phyloP scores from a whole-genome alignment of 2,888 invertebrate species.

The Cephus sareptanus region DNA sequence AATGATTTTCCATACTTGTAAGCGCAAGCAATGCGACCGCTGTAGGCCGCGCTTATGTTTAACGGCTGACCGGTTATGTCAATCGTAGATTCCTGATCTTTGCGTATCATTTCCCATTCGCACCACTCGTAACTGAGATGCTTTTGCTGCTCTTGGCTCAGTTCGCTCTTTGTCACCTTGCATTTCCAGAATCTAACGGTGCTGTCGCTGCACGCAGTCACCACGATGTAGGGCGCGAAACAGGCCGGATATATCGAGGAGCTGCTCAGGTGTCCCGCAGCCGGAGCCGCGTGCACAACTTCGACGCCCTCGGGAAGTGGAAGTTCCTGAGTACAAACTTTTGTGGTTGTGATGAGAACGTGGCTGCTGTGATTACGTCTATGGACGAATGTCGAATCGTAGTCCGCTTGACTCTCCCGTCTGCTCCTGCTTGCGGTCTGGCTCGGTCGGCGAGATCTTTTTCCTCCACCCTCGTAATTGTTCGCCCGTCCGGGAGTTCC shows the following conservation, averaged over 20 bases:
- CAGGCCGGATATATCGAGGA: constrained; percentile 99
- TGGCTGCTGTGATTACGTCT: constrained; percentile 67
- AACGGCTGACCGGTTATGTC: constrained; percentile 87
- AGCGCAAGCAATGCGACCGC: constrained; percentile 96
- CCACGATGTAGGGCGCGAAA: constrained; percentile 94
- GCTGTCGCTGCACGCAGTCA: constrained; percentile 96
- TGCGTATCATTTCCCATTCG: constrained; percentile 91
- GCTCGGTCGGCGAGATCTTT: constrained; percentile 59
- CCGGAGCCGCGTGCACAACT: constrained; percentile 92
- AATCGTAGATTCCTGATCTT: constrained; percentile 74
- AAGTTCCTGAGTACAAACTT: constrained; percentile 91
- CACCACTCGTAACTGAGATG: constrained; percentile 78
- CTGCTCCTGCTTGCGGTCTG: constrained; percentile 55
- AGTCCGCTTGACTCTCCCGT: constrained; percentile 59
- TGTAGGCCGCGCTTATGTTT: constrained; percentile 97
- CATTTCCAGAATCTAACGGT: constrained; percentile 91
- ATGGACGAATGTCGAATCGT: constrained; percentile 48
- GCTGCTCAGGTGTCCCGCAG: constrained; percentile 96
- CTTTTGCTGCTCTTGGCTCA: constrained; percentile 41
- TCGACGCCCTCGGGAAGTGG: constrained; percentile 91
- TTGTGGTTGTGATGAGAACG: constrained; percentile 87
- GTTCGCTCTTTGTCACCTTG: constrained; percentile 70
- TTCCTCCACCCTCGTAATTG: constrained; percentile 49
- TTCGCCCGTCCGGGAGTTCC: constrained; percentile 57
- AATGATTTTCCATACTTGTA: constrained; percentile 94